Evolutionary conservation across 2,113 vertebrate genomes (phyloP), one percentile per base, ranked within the genome.

Genomic region (Cromileptes altivelis): DNA sequence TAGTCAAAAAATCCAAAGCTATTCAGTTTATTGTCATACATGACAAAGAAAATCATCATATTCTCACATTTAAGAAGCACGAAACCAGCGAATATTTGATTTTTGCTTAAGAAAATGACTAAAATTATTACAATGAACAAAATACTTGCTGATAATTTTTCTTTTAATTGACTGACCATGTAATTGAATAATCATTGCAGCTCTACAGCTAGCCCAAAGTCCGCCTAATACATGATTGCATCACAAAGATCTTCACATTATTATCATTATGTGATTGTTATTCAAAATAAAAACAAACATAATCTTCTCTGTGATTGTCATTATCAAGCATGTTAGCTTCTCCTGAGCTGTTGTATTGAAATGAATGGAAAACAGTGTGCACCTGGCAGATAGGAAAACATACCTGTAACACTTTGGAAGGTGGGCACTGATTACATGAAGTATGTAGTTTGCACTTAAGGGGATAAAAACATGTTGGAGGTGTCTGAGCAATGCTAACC

Each of bases 381-480:
- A 14, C 63, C 63, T 37, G 0, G 1, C 33, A 70, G 42, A 72
- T 21, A 42, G 23, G 27, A 53, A 42, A 64, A 61, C 55, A 50
- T 45, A 37, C 15, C 14, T 49, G 23, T 37, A 19, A 57, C 61
- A 23, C 53, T 73, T 65, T 85, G 81, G 49, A 78, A 72, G 52
- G 49, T 81, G 81, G 60, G 80, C 64, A 60, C 73, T 50, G 68
- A 17, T 79, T 52, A 40, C 85, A 58, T 78, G 9, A 84, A 53
- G 78, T 72, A 77, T 85, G 64, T 76, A 55, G 62, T 81, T 70
- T 67, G 33, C 52, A 58, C 21, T 33, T 53, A 1, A 40, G n/a
- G 49, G 30, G 30, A 49, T 47, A 3, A n/a, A 45, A 70, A 70
- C 18, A 52, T 65, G 5, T 52, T 42, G 37, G 21, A 17, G 3